Base-by-base conservation (phyloP, 2,113 vertebrate genomes). In the Burhinus oedicnemus region DNA sequence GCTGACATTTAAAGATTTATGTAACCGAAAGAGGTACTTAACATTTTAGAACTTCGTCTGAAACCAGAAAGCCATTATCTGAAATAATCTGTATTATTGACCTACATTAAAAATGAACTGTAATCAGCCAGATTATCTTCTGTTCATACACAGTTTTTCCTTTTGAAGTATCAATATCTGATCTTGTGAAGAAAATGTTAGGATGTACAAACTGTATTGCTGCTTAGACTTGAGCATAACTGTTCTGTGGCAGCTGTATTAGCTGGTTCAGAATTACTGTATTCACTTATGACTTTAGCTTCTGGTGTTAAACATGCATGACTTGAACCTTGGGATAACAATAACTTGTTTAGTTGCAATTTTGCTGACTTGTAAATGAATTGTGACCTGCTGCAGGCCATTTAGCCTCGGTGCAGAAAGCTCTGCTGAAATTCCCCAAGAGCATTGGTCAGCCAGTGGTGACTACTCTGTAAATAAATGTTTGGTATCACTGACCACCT, bases 261-360 rank as follows among this genome's bases (percentile, higher is more conserved):
- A 74, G 75, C 89, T 89, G 95, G 95, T 83, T 83, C 68, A 83
- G 92, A 86, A 54, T 83, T 51, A 36, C 79, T 83, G 79, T 65
- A 0, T 89, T 90, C 85, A 58, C 85, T 45, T 83, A 34, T 0
- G 58, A 64, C 85, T 88, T 83, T n/a, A 93, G 87, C 70, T 94
- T 42, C 79, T 92, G 97, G 42, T 2, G 32, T 96, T 96, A 92
- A 96, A 88, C 90, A 81, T 94, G 94, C 94, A 78, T 96, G 97
- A 92, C 85, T 93, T 88, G 95, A 97, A 94, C 92, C 88, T 75
- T 92, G 96, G 96, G 79, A 89, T 86, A 83, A 92, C 94, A 93
- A 52, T 89, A 62, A 91, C 90, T 86, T 36, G 90, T 92, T 94
- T 51, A 90, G 90, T 86, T 86, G 94, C 66, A 80, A 0, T 96